Percentiles rank a stretch among this genome's conserved stretches.
Conservation (phyloP, 2,888 invertebrate species). For the Nomada fabriciana region DNA sequence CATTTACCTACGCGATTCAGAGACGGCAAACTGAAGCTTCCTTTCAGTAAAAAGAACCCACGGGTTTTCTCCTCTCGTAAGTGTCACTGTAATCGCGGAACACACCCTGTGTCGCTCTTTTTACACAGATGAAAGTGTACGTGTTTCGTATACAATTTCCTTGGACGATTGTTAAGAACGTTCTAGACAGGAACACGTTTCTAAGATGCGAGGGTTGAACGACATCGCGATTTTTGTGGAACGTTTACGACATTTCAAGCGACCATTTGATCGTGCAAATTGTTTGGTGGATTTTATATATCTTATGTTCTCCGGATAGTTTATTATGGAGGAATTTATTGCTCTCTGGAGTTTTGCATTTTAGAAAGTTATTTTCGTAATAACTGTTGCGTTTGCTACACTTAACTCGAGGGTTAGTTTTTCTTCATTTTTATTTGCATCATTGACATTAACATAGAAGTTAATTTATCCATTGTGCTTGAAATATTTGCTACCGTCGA, state of each 20-base stretch:
- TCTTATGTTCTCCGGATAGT: neutral
- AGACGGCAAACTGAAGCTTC: conserved; percentile 60
- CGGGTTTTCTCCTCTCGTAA: conserved; percentile 27
- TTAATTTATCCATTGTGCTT: no score
- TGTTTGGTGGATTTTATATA: neutral
- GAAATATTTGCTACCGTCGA: no score
- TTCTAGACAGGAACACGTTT: neutral
- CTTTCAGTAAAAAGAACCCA: conserved; percentile 15
- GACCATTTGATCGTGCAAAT: conserved; percentile 30
- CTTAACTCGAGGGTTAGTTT: no score
- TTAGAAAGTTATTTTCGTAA: no score
- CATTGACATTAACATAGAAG: no score
- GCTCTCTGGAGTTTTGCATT: neutral
- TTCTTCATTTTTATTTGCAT: no score
- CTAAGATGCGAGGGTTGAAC: neutral
- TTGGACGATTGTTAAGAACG: conserved; percentile 18
- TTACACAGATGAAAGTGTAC: neutral
- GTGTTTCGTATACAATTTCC: conserved; percentile 39
- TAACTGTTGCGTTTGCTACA: no score
- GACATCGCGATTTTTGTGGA: neutral
- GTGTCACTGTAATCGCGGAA: conserved; percentile 34
- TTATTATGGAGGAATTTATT: neutral
- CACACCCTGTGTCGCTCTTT: neutral
- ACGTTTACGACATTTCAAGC: neutral
- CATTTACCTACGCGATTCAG: conserved; percentile 66